phyloP scores from a whole-genome alignment of 2,888 invertebrate genomes.

The Synergus japonicus region DNA sequence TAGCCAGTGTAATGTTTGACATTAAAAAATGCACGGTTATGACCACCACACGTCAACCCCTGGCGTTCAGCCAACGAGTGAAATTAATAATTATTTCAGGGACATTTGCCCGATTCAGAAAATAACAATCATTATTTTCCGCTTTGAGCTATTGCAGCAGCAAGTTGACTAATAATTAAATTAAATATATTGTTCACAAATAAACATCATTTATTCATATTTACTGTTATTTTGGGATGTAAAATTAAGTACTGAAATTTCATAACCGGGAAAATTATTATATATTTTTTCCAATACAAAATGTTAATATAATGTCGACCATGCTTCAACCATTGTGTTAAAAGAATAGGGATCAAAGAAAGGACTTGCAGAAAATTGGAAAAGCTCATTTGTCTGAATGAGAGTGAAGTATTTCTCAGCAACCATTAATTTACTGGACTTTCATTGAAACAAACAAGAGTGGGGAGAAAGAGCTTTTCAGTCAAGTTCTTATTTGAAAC shows the following conservation, averaged over 20 bases:
- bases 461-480: slow-evolving; percentile 24
- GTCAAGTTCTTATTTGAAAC: slow-evolving; percentile 19
- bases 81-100: slow-evolving; percentile 38
- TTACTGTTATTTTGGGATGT: too few species aligned
- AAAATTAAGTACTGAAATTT: too few species aligned
- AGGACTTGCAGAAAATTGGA: slow-evolving; percentile 30
- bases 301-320: neutral
- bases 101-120: slow-evolving; percentile 20
- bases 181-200: neutral
- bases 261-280: neutral
- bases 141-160: neutral
- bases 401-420: slow-evolving; percentile 4
- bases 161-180: neutral
- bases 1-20: slow-evolving; percentile 34
- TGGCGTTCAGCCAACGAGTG: slow-evolving; percentile 10
- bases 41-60: slow-evolving; percentile 20
- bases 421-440: slow-evolving; percentile 24
- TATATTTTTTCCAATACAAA: neutral
- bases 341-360: slow-evolving; percentile 6
- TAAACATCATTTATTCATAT: neutral
- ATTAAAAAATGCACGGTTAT: slow-evolving; percentile 30
- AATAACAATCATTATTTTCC: slow-evolving; percentile 5
- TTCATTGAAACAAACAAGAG: slow-evolving; percentile 29
- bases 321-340: neutral
- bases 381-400: slow-evolving; percentile 35